Conservation (phyloP, 2,113 vertebrate species). For the Cryptomyrus ogoouensis region DNA sequence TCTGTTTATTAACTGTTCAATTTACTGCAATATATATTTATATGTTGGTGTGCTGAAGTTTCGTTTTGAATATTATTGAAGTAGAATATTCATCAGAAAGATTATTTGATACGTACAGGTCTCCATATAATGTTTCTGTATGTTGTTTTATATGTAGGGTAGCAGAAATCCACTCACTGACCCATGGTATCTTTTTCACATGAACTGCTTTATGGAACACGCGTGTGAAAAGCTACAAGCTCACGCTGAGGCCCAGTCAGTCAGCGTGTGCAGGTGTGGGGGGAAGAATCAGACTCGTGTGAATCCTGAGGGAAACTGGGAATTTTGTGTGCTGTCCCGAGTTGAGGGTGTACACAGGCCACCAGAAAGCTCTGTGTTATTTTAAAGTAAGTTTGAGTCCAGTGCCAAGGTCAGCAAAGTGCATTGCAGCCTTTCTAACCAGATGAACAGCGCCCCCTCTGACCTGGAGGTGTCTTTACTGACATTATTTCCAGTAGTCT, state of each 20-base stretch:
- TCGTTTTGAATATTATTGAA: slow-evolving; percentile 43
- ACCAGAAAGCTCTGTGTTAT: background rate
- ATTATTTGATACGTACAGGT: background rate
- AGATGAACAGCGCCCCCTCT: background rate
- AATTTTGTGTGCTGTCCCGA: background rate
- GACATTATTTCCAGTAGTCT: background rate
- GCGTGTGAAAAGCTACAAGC: background rate
- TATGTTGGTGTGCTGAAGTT: slow-evolving; percentile 39
- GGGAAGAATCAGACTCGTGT: background rate
- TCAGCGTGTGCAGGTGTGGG: background rate
- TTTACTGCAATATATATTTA: slow-evolving; percentile 47
- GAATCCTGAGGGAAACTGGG: background rate
- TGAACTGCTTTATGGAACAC: background rate
- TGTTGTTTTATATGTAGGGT: slow-evolving; percentile 11
- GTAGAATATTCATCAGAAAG: slow-evolving; percentile 14
- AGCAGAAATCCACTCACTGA: background rate
- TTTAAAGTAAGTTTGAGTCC: background rate
- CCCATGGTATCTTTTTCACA: background rate
- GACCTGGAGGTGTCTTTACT: background rate
- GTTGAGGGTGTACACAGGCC: background rate
- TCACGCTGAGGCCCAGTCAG: background rate
- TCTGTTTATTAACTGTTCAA: slow-evolving; percentile 33
- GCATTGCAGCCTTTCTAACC: background rate
- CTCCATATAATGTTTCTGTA: background rate
- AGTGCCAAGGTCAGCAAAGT: background rate